Percentiles rank a stretch among this genome's conserved stretches.
Evolutionary conservation across 2,888 invertebrate genomes (phyloP).

Genomic region (Operophtera brumata): DNA sequence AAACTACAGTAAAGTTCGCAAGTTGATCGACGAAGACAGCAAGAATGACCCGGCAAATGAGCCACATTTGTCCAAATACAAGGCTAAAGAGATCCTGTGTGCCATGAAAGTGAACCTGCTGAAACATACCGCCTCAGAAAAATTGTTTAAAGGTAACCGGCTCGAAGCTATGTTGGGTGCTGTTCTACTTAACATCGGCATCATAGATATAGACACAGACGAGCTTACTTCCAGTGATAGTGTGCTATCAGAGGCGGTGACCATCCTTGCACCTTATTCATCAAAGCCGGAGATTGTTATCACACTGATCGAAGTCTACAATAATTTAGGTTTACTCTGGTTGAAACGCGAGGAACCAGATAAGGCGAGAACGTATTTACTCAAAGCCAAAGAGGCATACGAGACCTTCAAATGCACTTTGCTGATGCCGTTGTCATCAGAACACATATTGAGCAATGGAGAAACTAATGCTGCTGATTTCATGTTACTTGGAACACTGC

Average conservation of each 20-base stretch:
- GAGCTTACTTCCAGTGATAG: constrained; percentile 87
- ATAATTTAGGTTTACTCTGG: constrained; percentile 91
- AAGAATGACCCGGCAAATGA: constrained; percentile 88
- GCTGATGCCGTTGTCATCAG: constrained; percentile 78
- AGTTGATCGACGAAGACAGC: constrained; percentile 84
- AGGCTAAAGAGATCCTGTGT: constrained; percentile 85
- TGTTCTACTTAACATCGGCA: constrained; percentile 86
- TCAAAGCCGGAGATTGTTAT: constrained; percentile 82
- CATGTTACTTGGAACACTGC: too few relatives aligned
- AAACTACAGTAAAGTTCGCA: constrained; percentile 84
- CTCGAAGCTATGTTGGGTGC: constrained; percentile 82
- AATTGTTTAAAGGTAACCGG: constrained; percentile 48
- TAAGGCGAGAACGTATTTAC: constrained; percentile 84
- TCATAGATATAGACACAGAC: constrained; percentile 90
- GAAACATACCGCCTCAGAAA: constrained; percentile 56
- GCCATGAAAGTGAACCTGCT: constrained; percentile 82
- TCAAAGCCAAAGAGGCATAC: constrained; percentile 84
- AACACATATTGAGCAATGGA: constrained; percentile 78
- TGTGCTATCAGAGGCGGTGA: constrained; percentile 83
- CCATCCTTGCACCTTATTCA: constrained; percentile 77
- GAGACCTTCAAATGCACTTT: constrained; percentile 81
- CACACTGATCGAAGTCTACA: constrained; percentile 85
- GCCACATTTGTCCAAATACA: constrained; percentile 90
- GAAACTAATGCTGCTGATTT: constrained; percentile 75
- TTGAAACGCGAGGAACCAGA: constrained; percentile 84